Evolutionary conservation across 2,113 vertebrate species (phyloP).

Genomic region (Megaptera novaeangliae): DNA sequence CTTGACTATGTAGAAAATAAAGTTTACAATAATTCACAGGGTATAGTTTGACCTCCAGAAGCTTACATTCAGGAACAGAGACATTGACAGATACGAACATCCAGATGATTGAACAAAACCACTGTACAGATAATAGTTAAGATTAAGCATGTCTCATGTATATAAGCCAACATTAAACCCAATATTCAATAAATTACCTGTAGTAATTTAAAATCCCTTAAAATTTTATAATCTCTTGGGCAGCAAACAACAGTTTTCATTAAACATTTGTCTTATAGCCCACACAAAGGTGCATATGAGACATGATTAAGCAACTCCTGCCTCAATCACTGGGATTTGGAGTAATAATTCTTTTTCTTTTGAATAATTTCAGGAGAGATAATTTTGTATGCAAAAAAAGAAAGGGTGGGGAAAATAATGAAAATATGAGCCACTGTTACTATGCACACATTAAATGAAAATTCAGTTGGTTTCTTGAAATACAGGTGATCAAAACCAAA

Average conservation of each 20-base stretch:
- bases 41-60: neutral
- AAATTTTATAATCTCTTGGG: neutral
- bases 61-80: neutral
- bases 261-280: neutral
- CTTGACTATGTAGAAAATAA: neutral
- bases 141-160: neutral
- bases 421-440: neutral
- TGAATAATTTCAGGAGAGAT: neutral
- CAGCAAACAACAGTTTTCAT: neutral
- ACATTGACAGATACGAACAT: neutral
- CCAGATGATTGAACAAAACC: neutral
- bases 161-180: neutral
- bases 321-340: neutral
- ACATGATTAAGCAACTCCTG: neutral
- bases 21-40: neutral
- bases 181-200: neutral
- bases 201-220: neutral
- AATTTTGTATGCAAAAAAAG: neutral
- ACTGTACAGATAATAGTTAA: neutral
- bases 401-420: neutral
- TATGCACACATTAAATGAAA: neutral
- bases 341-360: neutral
- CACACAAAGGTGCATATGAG: neutral
- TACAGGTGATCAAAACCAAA: neutral
- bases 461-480: neutral